phyloP scores from a whole-genome alignment of 2,888 invertebrate genomes.

The Nemoura dubitans region DNA sequence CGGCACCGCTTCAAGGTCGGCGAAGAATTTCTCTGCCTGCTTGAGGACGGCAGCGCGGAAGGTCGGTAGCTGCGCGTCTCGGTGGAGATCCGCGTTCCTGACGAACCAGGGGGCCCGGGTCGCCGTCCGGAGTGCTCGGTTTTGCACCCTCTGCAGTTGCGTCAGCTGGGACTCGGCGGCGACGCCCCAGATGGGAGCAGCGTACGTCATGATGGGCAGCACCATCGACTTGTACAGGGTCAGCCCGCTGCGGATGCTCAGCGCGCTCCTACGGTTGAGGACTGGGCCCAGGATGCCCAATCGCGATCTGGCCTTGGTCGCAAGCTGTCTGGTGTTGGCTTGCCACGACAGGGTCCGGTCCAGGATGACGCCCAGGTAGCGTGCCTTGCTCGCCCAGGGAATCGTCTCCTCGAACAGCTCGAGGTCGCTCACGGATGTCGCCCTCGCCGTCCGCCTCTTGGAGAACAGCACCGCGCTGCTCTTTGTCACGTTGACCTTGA shows the following conservation, averaged over 20 bases:
- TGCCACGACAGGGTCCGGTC: slow-evolving; percentile 51
- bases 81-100: background rate
- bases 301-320: slow-evolving; percentile 41
- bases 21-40: background rate
- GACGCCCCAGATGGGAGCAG: background rate
- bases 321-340: slow-evolving; percentile 47
- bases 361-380: slow-evolving; percentile 52
- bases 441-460: background rate
- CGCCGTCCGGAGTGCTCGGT: background rate
- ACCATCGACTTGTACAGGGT: background rate
- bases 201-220: slow-evolving; percentile 16
- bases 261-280: background rate
- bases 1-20: background rate
- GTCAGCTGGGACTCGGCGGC: slow-evolving; percentile 29
- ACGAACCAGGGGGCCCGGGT: background rate
- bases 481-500: slow-evolving; percentile 48
- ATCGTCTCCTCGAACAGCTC: slow-evolving; percentile 42
- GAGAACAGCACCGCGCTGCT: slow-evolving; percentile 48
- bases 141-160: slow-evolving; percentile 13
- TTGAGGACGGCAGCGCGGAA: background rate
- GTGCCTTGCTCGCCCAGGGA: slow-evolving; percentile 45
- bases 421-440: slow-evolving; percentile 44
- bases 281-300: slow-evolving; percentile 40
- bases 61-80: background rate
- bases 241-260: background rate